Evolutionary conservation across 2,797 vertebrate species (phyloP), one percentile per base, ranked within the genome.

Genomic region (Mormyrus proboscirostris): DNA sequence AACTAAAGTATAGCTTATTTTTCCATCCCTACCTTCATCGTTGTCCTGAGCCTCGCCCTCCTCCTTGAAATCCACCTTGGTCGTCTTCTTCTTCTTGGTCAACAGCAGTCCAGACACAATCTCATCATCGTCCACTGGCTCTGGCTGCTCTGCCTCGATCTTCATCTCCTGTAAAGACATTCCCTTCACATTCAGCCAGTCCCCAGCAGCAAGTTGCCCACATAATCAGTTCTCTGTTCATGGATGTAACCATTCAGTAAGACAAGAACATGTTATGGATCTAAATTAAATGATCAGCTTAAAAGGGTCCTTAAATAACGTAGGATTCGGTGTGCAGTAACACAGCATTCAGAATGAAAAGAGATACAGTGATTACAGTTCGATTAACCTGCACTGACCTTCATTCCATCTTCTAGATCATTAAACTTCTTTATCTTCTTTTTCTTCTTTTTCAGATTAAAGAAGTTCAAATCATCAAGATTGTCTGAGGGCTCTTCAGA

Each of bases 401-500:
- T 95, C 59, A 95, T 85, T 91, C 96, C 97, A 90, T 99, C 97
- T 92, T 98, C 98, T 4, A 97, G 88, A 89, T 99, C 97, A 90
- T 98, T 97, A 83, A 97, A 96, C 94, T 98, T 99, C 95, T 98
- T 99, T 89, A 96, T 93, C 95, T 99, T 99, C 95, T 99, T 99
- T 95, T 99, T 99, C 95, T 99, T 99, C 94, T 99, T 99, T 95
- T 99, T 99, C 92, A 98, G 97, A 94, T 98, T 99, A 94, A 99
- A 97, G 95, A 99, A 99, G 93, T 98, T 98, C 91, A 99, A 93
- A 89, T 98, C 98, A 90, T 98, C 97, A 92, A 98, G 93, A 91
- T 98, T 97, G 93, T 98, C 97, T 55, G 98, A 97, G 19, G 96
- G 93, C 94, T 99, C 98, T 98, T 59, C 88, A 8, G 73, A 41